Evolutionary conservation across 2,113 vertebrate genomes (phyloP).

Genomic region (Trogon melanurus): DNA sequence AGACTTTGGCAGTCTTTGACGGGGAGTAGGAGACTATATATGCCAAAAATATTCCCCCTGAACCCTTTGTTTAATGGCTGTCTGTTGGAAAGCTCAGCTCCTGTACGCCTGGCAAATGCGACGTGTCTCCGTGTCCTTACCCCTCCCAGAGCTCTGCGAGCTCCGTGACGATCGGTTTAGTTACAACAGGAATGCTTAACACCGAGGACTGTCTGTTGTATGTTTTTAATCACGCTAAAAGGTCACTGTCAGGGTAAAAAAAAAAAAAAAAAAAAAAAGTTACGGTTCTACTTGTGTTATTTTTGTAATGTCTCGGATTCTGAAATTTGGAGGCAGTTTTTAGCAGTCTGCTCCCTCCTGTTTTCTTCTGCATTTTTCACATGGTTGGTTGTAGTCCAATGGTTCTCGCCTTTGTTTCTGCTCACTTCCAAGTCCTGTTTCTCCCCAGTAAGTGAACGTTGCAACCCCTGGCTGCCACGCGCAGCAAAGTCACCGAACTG

Average conservation of each 20-base stretch:
- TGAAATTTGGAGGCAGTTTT: conserved; percentile 9
- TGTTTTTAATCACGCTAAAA: not conserved
- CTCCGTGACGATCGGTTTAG: not conserved
- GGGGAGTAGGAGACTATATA: not conserved
- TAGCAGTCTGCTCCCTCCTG: not conserved
- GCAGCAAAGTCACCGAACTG: not conserved
- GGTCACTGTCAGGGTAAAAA: not conserved
- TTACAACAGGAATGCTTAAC: not conserved
- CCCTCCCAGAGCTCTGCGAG: conserved; percentile 14
- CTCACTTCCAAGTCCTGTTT: conserved; percentile 10
- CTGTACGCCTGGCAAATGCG: not conserved
- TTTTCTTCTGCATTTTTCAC: conserved; percentile 23
- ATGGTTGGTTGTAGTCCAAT: not conserved
- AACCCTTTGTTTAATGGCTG: not conserved
- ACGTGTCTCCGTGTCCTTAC: not conserved
- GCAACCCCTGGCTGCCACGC: not conserved
- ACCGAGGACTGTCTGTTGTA: not conserved
- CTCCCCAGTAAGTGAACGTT: not conserved
- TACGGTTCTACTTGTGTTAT: not conserved
- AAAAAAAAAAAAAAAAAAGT: not conserved
- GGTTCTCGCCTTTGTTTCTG: not conserved
- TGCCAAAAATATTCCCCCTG: conserved; percentile 2
- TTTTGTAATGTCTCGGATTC: not conserved
- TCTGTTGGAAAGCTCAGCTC: not conserved
- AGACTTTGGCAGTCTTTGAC: conserved; percentile 2